Evolutionary conservation across 2,888 invertebrate genomes (phyloP), one percentile per base, ranked within the genome.

Genomic region (Drosophila longiperda): DNA sequence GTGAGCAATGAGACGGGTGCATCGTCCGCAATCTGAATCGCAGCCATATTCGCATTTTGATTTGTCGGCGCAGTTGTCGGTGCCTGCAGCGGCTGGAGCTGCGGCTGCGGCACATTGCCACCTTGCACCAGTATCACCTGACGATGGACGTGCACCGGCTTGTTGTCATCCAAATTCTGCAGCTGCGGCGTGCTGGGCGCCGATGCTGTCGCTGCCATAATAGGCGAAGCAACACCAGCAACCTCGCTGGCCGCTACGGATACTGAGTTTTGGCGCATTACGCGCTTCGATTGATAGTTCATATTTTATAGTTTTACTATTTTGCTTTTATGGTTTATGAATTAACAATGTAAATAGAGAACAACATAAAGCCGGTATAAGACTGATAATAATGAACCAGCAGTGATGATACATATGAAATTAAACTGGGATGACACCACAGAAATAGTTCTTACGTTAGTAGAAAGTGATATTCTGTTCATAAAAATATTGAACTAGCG

Each of bases 1-100:
- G 92, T 91, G 0, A 91, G 81, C 38, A 93, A 61, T 0, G 92
- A 91, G 1, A 92, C 91, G 5, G 90, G 81, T 4, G 84, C 82
- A 38, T 92, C 91, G 17, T 91, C 91, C 20, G 73, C 61, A 6
- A 83, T 40, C 67, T 73, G 87, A 0, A 67, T 64, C n/a, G 69
- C 15, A n/a, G 42, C 26, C 59, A 67, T 87, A 23, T 45, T 45
- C 8, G 45, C 8, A 45, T 45, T 45, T 36, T 78, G 66, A 20
- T 23, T 69, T 20, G 59, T 15, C 40, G 26, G 34, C 5, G 29
- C 63, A 6, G 58, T 29, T 32, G 52, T 26, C 23, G n/a, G 70
- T 17, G 60, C 0, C 54, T 60, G 79, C 34, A 58, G 54, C 29
- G 67, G 78, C 32, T 63, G 83, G 8, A 75, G 77, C 11, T 85